phyloP scores from a whole-genome alignment of 92 coral and sea anemone species.

The Metridium senile region DNA sequence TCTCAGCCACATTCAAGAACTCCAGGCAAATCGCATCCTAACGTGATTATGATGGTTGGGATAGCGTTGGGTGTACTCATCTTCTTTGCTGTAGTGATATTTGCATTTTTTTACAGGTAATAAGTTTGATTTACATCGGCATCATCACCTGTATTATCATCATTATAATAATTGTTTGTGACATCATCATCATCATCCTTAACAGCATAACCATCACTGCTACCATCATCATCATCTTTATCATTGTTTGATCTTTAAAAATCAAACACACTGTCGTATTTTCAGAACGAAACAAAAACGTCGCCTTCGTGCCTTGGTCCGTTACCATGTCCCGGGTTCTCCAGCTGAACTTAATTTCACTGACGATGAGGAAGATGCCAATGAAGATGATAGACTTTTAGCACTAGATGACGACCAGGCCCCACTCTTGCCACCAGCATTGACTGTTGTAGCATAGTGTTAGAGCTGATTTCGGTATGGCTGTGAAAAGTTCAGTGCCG shows the following conservation, averaged over 20 bases:
- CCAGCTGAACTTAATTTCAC: not conserved
- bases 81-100: not conserved
- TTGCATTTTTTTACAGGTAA: not conserved
- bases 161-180: too few relatives aligned
- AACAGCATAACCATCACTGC: too few relatives aligned
- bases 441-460: not conserved
- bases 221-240: too few relatives aligned
- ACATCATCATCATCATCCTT: too few relatives aligned
- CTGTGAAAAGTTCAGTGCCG: too few relatives aligned
- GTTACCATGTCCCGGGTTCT: not conserved
- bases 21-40: not conserved
- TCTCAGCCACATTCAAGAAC: not conserved
- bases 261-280: not conserved
- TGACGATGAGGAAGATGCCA: not conserved
- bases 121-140: too few relatives aligned
- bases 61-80: not conserved
- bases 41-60: not conserved
- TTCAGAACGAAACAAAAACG: not conserved
- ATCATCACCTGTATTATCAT: too few relatives aligned
- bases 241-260: too few relatives aligned
- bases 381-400: not conserved
- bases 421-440: not conserved
- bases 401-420: not conserved
- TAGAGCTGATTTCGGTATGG: too few relatives aligned
- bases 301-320: not conserved